Percentiles rank a stretch among this genome's conserved stretches.
These are phyloP conservation scores for Lucilia sericata DNA, from an alignment of 1,140 invertebrate species.

Conservation along the genomic window DNA sequence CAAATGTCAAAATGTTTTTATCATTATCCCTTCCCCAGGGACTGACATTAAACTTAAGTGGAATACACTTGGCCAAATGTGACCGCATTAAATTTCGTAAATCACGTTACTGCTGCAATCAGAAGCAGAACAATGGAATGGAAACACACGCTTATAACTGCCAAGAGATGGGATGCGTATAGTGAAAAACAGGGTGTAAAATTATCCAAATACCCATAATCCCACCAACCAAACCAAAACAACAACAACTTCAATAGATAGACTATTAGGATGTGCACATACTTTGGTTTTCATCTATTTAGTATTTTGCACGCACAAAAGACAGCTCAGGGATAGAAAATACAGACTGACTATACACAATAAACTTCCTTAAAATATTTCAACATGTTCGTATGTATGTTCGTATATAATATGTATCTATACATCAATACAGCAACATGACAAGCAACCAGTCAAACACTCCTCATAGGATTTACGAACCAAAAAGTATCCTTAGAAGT, in stretches of 20 bases:
- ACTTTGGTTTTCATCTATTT: background rate
- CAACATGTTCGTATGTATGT: background rate
- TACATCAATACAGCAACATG: no score
- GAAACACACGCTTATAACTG: no score
- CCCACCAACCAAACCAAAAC: background rate
- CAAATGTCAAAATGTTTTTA: slow-evolving; percentile 43
- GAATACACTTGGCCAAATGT: slow-evolving; percentile 51
- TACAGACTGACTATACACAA: background rate
- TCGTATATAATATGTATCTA: background rate
- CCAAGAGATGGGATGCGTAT: background rate
- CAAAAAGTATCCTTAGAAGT: background rate
- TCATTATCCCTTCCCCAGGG: slow-evolving; percentile 40
- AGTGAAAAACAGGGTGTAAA: background rate
- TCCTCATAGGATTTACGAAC: background rate
- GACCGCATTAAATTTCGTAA: slow-evolving; percentile 49
- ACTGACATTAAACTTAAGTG: slow-evolving; percentile 49
- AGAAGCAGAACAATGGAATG: background rate
- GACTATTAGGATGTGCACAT: background rate
- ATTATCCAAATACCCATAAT: slow-evolving; percentile 16
- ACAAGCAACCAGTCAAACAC: no score
- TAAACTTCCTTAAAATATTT: slow-evolving; percentile 2
- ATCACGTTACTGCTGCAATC: slow-evolving; percentile 21
- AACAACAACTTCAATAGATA: background rate
- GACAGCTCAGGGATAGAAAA: background rate
- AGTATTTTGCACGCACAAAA: background rate